These are phyloP conservation scores for Cranoglanis bouderius DNA, from an alignment of 2,113 vertebrate species.

Conservation along the genomic window DNA sequence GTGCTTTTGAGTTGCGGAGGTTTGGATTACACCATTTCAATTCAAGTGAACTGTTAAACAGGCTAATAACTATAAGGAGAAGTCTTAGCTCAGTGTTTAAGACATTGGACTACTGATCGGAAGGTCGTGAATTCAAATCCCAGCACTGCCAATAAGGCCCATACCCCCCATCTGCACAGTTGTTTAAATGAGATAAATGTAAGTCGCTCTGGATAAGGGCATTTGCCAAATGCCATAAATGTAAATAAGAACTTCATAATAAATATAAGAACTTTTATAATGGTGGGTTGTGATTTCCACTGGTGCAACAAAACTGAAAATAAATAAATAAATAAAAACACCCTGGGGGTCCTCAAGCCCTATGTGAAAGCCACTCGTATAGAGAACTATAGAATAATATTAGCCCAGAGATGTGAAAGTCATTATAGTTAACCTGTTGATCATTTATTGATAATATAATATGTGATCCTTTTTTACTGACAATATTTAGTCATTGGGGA, in stretches of 20 bases:
- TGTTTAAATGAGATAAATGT: no score
- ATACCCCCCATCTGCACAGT: no score
- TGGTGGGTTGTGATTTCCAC: not conserved
- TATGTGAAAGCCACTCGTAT: not conserved
- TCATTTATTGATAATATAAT: not conserved
- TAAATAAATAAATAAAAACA: no score
- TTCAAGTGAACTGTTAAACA: not conserved
- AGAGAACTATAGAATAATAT: not conserved
- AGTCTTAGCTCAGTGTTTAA: no score
- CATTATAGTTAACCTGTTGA: not conserved
- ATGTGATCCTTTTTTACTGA: not conserved
- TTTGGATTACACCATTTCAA: not conserved
- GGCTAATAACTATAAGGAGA: not conserved
- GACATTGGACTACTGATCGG: no score
- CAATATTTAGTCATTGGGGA: no score
- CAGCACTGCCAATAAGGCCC: no score
- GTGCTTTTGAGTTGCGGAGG: not conserved
- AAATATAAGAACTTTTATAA: not conserved
- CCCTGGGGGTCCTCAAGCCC: not conserved
- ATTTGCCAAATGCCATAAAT: no score
- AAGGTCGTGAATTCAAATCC: no score
- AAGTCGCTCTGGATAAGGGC: no score
- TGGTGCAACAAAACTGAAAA: not conserved
- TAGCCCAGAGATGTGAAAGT: not conserved
- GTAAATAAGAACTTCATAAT: not conserved